phyloP scores from a whole-genome alignment of 2,113 vertebrate species.

The Archocentrus centrarchus region DNA sequence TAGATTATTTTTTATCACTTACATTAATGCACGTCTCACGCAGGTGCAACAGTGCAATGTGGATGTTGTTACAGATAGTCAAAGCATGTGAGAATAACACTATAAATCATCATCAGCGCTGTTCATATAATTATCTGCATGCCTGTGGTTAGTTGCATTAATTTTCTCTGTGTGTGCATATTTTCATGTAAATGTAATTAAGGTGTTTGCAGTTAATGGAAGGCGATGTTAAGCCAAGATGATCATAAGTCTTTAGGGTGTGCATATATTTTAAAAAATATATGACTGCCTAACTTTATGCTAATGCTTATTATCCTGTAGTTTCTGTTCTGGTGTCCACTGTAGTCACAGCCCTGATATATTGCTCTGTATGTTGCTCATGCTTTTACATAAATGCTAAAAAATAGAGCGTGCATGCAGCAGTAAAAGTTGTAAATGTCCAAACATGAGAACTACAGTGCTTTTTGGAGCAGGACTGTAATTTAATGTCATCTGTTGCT shows the following conservation, averaged over 20 bases:
- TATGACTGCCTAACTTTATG: conserved; percentile 2
- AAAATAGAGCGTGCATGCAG: not conserved
- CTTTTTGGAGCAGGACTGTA: not conserved
- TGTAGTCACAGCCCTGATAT: not conserved
- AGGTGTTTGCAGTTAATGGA: conserved; percentile 8
- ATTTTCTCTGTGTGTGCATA: conserved; percentile 3
- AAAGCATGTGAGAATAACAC: conserved; percentile 8
- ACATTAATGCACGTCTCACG: not conserved
- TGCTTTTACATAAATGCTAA: not conserved
- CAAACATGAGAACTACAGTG: not conserved
- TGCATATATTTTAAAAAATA: conserved; percentile 4
- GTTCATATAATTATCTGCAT: conserved; percentile 19
- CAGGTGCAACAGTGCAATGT: not conserved
- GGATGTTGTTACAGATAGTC: not conserved
- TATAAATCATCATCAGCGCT: conserved; percentile 30
- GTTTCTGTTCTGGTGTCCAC: not conserved
- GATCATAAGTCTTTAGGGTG: conserved; percentile 12
- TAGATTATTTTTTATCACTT: not conserved
- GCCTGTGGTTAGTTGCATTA: conserved; percentile 1
- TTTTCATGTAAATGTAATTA: conserved; percentile 50
- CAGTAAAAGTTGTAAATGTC: not conserved
- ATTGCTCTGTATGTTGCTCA: not conserved
- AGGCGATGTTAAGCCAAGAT: conserved; percentile 2
- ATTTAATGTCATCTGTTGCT: not conserved
- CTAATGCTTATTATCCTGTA: not conserved